Conservation (phyloP, 2,113 vertebrate species). For the Trogon melanurus region DNA sequence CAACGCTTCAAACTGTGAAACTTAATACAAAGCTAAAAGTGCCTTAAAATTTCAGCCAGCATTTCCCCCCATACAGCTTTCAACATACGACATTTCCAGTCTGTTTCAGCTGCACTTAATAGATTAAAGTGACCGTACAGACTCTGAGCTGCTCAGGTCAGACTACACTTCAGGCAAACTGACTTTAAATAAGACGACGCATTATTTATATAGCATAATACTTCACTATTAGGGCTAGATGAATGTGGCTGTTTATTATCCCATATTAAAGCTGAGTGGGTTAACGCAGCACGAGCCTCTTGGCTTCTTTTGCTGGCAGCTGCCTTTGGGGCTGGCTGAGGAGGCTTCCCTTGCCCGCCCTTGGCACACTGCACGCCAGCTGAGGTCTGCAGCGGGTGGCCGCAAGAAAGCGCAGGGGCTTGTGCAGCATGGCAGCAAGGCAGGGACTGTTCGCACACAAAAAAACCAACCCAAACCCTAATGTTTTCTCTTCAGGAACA, state of each 20-base stretch:
- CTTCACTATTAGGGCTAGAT: neutral
- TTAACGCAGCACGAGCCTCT: neutral
- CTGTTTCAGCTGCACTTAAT: constrained; percentile 29
- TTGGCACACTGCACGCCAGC: neutral
- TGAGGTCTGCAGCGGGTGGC: neutral
- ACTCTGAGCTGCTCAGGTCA: neutral
- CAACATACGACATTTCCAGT: neutral
- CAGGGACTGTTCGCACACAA: neutral
- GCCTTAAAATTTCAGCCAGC: neutral
- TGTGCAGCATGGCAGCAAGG: neutral
- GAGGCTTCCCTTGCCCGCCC: neutral
- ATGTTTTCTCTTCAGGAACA: neutral
- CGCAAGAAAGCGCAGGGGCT: neutral
- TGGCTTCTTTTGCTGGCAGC: constrained; percentile 3
- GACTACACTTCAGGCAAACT: neutral
- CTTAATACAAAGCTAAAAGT: neutral
- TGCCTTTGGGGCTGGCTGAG: neutral
- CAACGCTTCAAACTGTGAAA: neutral
- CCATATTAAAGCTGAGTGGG: neutral
- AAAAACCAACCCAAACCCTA: too few species aligned
- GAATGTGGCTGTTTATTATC: neutral
- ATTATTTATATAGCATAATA: neutral
- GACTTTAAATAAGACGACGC: neutral
- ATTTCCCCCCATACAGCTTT: neutral
- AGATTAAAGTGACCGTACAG: neutral